Percentiles rank a stretch among this genome's conserved stretches.
Evolutionary conservation across 2,888 invertebrate genomes (phyloP).

Genomic region (Drosophila subsilvestris): DNA sequence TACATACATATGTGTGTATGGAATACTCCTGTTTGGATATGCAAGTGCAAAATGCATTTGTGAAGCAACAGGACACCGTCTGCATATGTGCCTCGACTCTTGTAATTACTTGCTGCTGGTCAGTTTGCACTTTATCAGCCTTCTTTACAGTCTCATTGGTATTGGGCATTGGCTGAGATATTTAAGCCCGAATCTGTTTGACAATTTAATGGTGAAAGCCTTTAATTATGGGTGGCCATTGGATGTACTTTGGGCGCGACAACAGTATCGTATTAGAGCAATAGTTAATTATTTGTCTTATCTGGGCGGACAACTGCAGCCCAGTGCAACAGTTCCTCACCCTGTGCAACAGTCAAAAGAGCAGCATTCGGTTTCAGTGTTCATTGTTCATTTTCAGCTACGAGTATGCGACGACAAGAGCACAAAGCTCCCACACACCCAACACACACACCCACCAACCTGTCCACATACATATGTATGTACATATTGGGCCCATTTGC

Average conservation of each 20-base stretch:
- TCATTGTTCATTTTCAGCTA: slow-evolving; percentile 2
- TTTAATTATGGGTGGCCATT: too few species aligned
- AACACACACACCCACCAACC: neutral
- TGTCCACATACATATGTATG: too few species aligned
- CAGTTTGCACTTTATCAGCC: too few species aligned
- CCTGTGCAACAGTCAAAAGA: neutral
- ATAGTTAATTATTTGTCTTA: slow-evolving; percentile 20
- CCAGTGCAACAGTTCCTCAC: neutral
- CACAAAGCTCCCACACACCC: neutral
- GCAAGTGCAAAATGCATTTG: too few species aligned
- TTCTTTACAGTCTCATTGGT: too few species aligned
- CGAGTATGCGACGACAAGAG: too few species aligned
- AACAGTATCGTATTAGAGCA: slow-evolving; percentile 1
- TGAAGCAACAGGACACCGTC: neutral
- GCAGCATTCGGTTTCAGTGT: slow-evolving; percentile 3
- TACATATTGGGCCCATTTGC: neutral
- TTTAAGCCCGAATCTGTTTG: too few species aligned
- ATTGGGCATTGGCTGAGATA: too few species aligned
- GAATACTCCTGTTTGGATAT: neutral
- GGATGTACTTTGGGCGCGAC: too few species aligned
- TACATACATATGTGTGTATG: too few species aligned
- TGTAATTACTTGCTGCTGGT: too few species aligned
- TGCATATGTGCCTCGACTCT: neutral
- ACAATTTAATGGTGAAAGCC: too few species aligned
- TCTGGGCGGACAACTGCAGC: slow-evolving; percentile 2